Evolutionary conservation across 2,888 invertebrate genomes (phyloP).

Genomic region (Philonicus albiceps): DNA sequence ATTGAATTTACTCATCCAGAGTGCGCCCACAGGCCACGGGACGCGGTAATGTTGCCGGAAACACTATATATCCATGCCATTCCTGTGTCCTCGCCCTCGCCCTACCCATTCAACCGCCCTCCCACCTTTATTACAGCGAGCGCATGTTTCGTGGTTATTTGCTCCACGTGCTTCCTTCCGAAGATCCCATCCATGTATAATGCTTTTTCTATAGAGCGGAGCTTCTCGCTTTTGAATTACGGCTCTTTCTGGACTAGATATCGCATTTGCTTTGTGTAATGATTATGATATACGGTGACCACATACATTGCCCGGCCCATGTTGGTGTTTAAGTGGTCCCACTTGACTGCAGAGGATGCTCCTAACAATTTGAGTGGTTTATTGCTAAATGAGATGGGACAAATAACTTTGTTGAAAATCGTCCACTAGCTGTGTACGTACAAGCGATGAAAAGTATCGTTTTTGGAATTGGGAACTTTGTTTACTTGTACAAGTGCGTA

Average conservation of each 20-base stretch:
- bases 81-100: not conserved
- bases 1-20: not conserved
- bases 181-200: not conserved
- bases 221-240: conserved; percentile 40
- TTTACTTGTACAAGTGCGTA: not conserved
- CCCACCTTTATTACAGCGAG: conserved; percentile 27
- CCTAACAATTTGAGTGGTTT: conserved; percentile 39
- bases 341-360: conserved; percentile 34
- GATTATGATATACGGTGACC: conserved; percentile 48
- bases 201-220: conserved; percentile 31
- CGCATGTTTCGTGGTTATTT: conserved; percentile 44
- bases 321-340: conserved; percentile 46
- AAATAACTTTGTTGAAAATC: not conserved
- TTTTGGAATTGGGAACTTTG: not conserved
- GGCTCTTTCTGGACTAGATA: conserved; percentile 19
- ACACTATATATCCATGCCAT: not conserved
- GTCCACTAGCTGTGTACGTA: not conserved
- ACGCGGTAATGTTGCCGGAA: not conserved
- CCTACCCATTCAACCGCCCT: not conserved
- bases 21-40: not conserved
- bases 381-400: conserved; percentile 36
- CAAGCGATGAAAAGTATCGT: not conserved
- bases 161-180: conserved; percentile 43
- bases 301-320: conserved; percentile 46
- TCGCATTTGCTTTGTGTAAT: conserved; percentile 35